phyloP scores from a whole-genome alignment of 2,113 vertebrate genomes.

The Egretta garzetta region DNA sequence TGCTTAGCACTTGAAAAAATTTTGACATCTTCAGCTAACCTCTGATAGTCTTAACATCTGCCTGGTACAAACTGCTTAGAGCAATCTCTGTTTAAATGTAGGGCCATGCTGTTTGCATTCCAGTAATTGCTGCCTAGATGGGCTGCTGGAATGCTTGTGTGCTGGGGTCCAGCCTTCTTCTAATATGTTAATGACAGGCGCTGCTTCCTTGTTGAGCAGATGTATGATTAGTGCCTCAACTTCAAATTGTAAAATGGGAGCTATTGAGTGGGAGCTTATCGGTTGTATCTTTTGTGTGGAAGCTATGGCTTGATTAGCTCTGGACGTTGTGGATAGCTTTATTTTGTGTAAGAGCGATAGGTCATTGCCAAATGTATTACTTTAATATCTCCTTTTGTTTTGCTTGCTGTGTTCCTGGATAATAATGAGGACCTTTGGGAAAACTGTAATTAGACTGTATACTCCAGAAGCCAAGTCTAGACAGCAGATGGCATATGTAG shows the following conservation, averaged over 20 bases:
- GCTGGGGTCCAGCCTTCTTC: neutral
- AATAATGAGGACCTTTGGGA: conserved; percentile 30
- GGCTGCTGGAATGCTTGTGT: neutral
- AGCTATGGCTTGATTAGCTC: neutral
- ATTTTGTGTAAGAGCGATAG: neutral
- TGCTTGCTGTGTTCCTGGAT: conserved; percentile 24
- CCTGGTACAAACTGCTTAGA: neutral
- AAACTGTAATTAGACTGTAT: conserved; percentile 11
- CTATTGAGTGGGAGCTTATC: neutral
- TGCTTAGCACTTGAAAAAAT: neutral
- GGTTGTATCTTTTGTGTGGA: neutral
- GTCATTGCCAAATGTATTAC: conserved; percentile 3
- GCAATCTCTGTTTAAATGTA: neutral
- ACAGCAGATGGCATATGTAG: conserved; percentile 35
- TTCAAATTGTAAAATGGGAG: neutral
- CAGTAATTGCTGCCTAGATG: neutral
- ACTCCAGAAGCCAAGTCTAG: conserved; percentile 49
- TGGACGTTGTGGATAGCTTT: neutral
- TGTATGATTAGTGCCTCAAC: neutral
- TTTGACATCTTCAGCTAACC: neutral
- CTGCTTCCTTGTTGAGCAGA: neutral
- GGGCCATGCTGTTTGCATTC: neutral
- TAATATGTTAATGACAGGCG: neutral
- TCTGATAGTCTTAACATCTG: neutral
- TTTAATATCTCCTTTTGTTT: conserved; percentile 16